Percentiles rank a stretch among this genome's conserved stretches.
Conservation (phyloP, 2,797 vertebrate genomes). For the Amphiprion clarkii region DNA sequence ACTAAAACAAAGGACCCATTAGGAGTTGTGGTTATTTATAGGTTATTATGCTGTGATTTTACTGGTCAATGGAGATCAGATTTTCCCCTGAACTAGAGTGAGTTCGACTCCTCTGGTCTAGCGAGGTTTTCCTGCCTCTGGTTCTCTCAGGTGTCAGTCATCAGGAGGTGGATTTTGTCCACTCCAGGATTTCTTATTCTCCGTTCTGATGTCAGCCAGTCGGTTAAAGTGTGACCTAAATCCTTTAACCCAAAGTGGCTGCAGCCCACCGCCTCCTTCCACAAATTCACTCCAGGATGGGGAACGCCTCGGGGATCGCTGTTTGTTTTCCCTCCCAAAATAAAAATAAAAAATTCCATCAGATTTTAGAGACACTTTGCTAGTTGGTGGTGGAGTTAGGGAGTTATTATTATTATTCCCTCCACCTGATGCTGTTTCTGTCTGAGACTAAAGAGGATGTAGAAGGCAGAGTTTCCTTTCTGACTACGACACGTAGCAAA, state of each 20-base stretch:
- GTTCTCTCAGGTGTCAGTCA: slow-evolving; percentile 61
- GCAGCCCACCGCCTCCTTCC: slow-evolving; percentile 46
- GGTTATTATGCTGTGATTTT: too few species aligned
- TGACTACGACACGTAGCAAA: slow-evolving; percentile 77
- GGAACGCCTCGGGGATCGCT: slow-evolving; percentile 77
- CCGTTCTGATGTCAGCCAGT: slow-evolving; percentile 80
- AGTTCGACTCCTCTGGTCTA: too few species aligned
- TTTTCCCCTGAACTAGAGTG: too few species aligned
- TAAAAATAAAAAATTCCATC: slow-evolving; percentile 67
- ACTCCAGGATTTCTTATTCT: slow-evolving; percentile 82
- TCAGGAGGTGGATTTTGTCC: slow-evolving; percentile 61
- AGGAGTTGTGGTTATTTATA: too few species aligned
- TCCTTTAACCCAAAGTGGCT: slow-evolving; percentile 89
- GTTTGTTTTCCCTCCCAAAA: slow-evolving; percentile 73
- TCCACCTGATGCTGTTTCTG: too few species aligned
- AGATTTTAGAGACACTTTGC: slow-evolving; percentile 43
- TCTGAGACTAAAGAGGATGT: too few species aligned
- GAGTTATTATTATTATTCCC: too few species aligned
- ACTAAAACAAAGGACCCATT: too few species aligned
- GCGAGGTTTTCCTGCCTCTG: slow-evolving; percentile 3
- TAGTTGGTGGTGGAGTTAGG: neutral
- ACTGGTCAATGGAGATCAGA: too few species aligned
- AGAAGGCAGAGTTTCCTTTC: too few species aligned
- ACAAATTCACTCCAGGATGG: slow-evolving; percentile 78
- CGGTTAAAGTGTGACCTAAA: slow-evolving; percentile 88